Percentiles rank a stretch among this genome's conserved stretches.
phyloP scores from a whole-genome alignment of 2,113 vertebrate genomes.

The Notothenia rossii region DNA sequence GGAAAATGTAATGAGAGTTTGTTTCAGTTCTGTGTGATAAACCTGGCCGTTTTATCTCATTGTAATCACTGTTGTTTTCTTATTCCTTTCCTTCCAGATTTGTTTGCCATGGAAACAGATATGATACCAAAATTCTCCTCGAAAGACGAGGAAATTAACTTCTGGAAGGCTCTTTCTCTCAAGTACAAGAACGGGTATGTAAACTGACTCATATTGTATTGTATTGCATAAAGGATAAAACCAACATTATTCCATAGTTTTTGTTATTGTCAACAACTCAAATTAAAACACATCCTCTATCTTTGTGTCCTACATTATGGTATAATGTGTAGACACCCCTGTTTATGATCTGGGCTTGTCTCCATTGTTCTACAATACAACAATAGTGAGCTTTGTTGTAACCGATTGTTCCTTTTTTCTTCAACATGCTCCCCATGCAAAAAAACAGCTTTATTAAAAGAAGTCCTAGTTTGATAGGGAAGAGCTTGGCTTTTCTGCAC shows the following conservation, averaged over 20 bases:
- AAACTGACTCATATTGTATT: neutral
- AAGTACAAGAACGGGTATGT: constrained; percentile 94
- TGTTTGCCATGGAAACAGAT: constrained; percentile 92
- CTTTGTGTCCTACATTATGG: no score
- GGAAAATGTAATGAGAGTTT: neutral
- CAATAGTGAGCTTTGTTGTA: no score
- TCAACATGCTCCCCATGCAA: neutral
- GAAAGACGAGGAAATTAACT: constrained; percentile 95
- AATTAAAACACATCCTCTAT: neutral
- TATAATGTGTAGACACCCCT: neutral
- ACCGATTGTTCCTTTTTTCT: neutral
- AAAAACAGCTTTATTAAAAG: neutral
- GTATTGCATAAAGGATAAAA: neutral
- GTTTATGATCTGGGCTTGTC: neutral
- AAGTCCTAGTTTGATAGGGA: neutral
- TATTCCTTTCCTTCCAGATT: constrained; percentile 76
- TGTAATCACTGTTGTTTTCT: neutral
- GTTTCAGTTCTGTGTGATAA: neutral
- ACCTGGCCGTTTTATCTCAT: neutral
- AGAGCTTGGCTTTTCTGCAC: no score
- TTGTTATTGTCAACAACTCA: neutral
- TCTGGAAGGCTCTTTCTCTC: constrained; percentile 94
- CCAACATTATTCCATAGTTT: neutral
- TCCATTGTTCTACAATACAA: neutral
- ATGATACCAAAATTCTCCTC: constrained; percentile 94